Evolutionary conservation across 1,140 invertebrate species (phyloP), one percentile per base, ranked within the genome.

Genomic region (Nebria ingens): DNA sequence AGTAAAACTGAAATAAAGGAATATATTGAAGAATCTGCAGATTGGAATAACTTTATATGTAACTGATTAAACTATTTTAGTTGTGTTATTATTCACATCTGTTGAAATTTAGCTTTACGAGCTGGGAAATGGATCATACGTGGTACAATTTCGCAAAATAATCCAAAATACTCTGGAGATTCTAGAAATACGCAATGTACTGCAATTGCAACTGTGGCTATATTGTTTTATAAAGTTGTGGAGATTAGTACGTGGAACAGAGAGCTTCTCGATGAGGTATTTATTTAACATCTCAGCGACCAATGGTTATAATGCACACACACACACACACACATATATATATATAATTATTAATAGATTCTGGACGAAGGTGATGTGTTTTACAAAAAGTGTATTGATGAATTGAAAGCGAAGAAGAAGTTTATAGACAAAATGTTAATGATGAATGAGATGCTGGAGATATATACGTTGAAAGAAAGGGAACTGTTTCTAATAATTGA

Each of bases 101-200:
- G 2, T 59, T 23, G n/a, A n/a, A n/a, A n/a, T n/a, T 21, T 50
- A 76, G 75, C 73, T 20, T 64, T 76, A 11, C 66, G 65, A 0
- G 64, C 68, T 0, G 69, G 69, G 38, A 70, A 69, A n/a, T 78
- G 76, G 76, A 70, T 78, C 15, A 55, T 78, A 0, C 65, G 71
- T 21, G 77, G 75, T 2, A 67, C 62, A 11, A 72, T 77, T 57
- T 72, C 71, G 58, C 76, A 79, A 55, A 70, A 63, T 0, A 73
- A 75, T 58, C 64, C 59, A 2, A 62, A 68, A 29, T 79, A 76
- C 60, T 67, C 70, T 0, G 67, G 68, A 25, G 69, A 73, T 22
- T 70, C 71, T 17, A 65, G 77, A 34, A 71, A 72, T 20, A 71
- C 68, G 12, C 77, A 79, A 59, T 74, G 74, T 49, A 76, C 76